Percentiles rank a stretch among this genome's conserved stretches.
Evolutionary conservation across 2,888 invertebrate species (phyloP).

Genomic region (Carpatolechia fugitivella): DNA sequence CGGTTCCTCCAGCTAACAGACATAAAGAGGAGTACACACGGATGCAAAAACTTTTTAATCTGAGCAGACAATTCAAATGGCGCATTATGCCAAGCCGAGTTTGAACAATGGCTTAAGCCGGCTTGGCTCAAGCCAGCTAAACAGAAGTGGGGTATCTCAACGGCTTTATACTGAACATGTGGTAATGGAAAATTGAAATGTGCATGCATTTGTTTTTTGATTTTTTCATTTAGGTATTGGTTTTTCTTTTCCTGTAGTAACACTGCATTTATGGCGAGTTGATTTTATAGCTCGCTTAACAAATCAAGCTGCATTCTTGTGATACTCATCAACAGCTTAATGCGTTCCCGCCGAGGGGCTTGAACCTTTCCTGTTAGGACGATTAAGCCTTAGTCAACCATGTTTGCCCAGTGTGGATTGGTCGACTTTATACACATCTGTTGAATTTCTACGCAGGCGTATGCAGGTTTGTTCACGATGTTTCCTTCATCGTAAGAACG

Average conservation of each 20-base stretch:
- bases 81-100: conserved; percentile 15
- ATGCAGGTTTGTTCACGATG: no score
- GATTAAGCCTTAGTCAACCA: no score
- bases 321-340: no score
- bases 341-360: no score
- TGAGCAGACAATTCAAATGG: conserved; percentile 51
- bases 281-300: no score
- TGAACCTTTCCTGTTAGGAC: no score
- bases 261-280: no score
- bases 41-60: conserved; percentile 50
- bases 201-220: neutral
- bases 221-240: neutral
- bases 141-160: conserved; percentile 60
- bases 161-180: conserved; percentile 6
- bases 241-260: neutral
- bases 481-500: no score
- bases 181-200: conserved; percentile 1
- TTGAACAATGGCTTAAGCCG: conserved; percentile 50
- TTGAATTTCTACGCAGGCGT: no score
- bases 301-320: no score
- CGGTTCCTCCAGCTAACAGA: neutral
- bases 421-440: no score
- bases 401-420: no score
- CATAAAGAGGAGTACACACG: conserved; percentile 33
- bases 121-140: conserved; percentile 31